These are phyloP conservation scores for Vanessa cardui DNA, from an alignment of 2,888 invertebrate species.

Conservation along the genomic window DNA sequence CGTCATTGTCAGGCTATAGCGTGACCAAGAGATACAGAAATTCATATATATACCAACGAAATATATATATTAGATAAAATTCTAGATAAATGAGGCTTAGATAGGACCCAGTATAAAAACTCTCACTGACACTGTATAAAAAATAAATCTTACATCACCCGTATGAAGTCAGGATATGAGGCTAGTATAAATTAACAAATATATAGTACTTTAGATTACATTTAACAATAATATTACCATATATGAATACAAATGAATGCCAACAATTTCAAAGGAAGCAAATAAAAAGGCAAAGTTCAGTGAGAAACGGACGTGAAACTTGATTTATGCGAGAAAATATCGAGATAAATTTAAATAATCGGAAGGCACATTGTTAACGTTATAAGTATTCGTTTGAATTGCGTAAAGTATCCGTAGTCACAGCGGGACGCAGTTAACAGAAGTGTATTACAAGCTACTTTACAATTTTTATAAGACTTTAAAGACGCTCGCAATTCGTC, in stretches of 20 bases:
- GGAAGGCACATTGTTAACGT: neutral
- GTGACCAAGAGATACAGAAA: too few species aligned
- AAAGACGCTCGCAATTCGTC: too few species aligned
- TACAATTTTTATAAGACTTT: neutral
- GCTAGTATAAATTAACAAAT: too few species aligned
- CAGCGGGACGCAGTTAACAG: neutral
- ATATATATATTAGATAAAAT: too few species aligned
- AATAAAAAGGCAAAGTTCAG: neutral
- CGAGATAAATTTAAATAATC: slow-evolving; percentile 6
- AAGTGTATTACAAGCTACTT: neutral
- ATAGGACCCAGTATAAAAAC: too few species aligned
- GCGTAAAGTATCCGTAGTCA: neutral
- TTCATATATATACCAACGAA: too few species aligned
- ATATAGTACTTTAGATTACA: too few species aligned
- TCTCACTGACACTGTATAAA: too few species aligned
- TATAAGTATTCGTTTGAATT: neutral
- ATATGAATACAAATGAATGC: neutral
- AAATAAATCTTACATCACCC: too few species aligned
- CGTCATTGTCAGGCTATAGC: too few species aligned
- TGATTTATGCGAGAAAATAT: neutral
- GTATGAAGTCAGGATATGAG: too few species aligned
- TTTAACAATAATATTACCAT: neutral
- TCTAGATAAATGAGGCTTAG: too few species aligned
- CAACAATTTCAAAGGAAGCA: slow-evolving; percentile 11
- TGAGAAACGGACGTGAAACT: neutral